Evolutionary conservation across 2,888 invertebrate species (phyloP), one percentile per base, ranked within the genome.

Genomic region (Macrophya alboannulata): DNA sequence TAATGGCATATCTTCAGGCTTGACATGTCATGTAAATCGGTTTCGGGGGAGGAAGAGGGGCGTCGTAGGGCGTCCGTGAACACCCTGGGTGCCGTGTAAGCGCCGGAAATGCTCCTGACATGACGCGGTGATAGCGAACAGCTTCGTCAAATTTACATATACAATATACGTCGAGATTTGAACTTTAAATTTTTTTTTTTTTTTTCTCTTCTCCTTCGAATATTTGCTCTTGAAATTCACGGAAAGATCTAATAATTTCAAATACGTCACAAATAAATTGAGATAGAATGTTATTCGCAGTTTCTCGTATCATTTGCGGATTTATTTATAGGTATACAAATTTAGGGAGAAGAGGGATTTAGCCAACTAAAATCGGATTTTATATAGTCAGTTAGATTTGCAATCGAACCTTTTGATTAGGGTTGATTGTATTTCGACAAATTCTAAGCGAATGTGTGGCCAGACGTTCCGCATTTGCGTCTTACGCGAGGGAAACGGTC

Each of bases 21-120:
- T 31, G 31, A 31, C 31, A 83, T 68, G 83, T 65, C 71, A 83
- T 83, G 83, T 51, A 83, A 83, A 83, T 83, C 83, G 83, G 51
- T 25, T 51, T 83, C 68, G 12, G 40, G 51, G 48, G 68, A 3
- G 31, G 31, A 31, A 31, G 31, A 31, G n/a, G n/a, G n/a, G 55
- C 65, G 65, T 43, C 43, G 43, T 31, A 45, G 59, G 40, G 81
- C 25, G 77, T 77, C 77, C 37, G 55, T 40, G 48, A 51, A 51
- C 51, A 51, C 55, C 77, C 10, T 21, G 31, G 77, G 77, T 21
- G 31, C 45, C 51, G 83, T 71, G 68, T 48, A 68, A 83, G 48
- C 68, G 48, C 15, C 83, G 71, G 83, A 83, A 83, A 83, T 71
- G 15, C 37, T 83, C n/a, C 68, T 51, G 68, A 79, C 79, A 43